Evolutionary conservation across 2,797 vertebrate genomes (phyloP), one percentile per base, ranked within the genome.

Genomic region (Brachymystax lenok): DNA sequence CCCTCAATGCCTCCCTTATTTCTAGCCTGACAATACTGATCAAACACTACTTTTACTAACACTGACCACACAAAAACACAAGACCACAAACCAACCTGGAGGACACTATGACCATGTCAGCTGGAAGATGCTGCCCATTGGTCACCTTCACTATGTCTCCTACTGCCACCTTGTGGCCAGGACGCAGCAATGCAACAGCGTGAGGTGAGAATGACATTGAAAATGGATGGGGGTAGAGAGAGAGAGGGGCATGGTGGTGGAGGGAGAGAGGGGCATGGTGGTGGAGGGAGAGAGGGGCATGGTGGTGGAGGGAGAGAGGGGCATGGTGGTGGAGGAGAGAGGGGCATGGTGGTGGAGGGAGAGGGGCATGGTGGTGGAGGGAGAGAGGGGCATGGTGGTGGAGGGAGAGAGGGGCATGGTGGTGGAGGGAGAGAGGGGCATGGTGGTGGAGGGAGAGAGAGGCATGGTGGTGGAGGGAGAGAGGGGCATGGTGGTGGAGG

Each of bases 111-210:
- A 97, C 95, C 95, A 98, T 96, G 91, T 99, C 98, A 94, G 98
- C 98, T 81, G 98, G 98, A 89, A 99, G 96, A 90, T 98, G 97
- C 85, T 99, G 97, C 86, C 97, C 97, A 95, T 99, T 99, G 94
- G 96, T 95, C 91, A 99, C 96, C 95, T 98, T 99, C 93, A 98
- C 97, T 92, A 99, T 94, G 94, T 99, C 98, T 80, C 98, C 98
- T 91, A 99, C 98, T 80, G 97, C 95, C 95, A 99, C 98, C 98
- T 99, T 90, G 92, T 93, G 94, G 93, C 74, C 86, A 90, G 93
- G 80, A 90, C 33, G 83, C 88, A 95, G 91, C 89, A 92, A 90
- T 88, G 92, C 87, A 93, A 93, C 85, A 91, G 89, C 79, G 84
- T 80, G 85, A 84, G 92, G 87, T 75, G 76, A 67, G 71, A 78